Conservation (phyloP, 2,113 vertebrate species). For the Corythaixoides concolor region DNA sequence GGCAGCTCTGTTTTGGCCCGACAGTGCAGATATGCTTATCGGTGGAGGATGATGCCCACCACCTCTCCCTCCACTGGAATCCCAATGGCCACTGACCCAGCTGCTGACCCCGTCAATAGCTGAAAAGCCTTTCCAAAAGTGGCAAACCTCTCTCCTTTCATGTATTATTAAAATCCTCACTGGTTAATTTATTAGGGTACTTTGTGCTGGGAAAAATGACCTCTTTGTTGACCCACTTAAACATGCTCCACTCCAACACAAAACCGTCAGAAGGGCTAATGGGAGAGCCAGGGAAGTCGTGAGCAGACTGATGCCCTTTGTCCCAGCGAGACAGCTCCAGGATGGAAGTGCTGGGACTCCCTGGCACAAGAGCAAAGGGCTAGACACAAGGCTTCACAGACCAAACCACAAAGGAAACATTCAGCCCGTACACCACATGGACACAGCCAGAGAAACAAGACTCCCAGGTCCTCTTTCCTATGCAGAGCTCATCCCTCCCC, state of each 20-base stretch:
- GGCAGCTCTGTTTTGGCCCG: neutral
- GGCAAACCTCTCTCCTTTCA: slow-evolving; percentile 25
- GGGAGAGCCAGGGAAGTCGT: slow-evolving; percentile 3
- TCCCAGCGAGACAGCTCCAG: slow-evolving; percentile 45
- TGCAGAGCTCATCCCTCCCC: neutral
- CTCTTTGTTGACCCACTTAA: slow-evolving; percentile 48
- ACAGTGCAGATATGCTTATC: accelerated
- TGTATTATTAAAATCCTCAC: slow-evolving; percentile 46
- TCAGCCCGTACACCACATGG: neutral
- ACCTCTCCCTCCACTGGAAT: neutral
- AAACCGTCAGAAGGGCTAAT: neutral
- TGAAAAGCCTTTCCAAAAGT: slow-evolving; percentile 56
- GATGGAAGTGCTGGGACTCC: slow-evolving; percentile 47
- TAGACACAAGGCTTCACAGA: slow-evolving; percentile 56
- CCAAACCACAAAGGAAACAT: slow-evolving; percentile 60
- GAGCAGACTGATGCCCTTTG: slow-evolving; percentile 43
- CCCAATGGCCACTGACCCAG: neutral
- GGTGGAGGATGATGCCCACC: neutral
- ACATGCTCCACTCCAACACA: slow-evolving; percentile 13
- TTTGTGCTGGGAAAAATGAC: slow-evolving; percentile 52
- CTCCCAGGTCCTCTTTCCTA: neutral
- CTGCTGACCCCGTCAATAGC: neutral
- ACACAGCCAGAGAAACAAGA: slow-evolving; percentile 28
- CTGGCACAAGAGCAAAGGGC: slow-evolving; percentile 64
- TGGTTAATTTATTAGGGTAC: slow-evolving; percentile 63